phyloP scores from a whole-genome alignment of 2,113 vertebrate genomes.

The Marmota flaviventris region DNA sequence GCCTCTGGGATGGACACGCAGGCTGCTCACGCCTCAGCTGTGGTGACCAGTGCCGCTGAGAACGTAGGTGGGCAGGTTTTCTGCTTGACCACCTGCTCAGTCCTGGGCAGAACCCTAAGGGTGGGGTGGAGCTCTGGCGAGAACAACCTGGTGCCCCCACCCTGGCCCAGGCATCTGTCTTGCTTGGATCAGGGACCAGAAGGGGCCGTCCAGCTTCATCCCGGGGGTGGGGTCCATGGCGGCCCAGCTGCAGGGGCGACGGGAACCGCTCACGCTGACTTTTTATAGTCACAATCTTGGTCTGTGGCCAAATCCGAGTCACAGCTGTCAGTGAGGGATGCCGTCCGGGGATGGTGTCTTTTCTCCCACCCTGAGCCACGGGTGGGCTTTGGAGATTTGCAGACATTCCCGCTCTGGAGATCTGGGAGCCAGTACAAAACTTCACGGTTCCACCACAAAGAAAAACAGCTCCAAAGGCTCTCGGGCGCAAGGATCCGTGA shows the following conservation, averaged over 20 bases:
- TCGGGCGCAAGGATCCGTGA: background rate
- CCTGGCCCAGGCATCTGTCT: background rate
- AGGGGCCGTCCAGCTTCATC: background rate
- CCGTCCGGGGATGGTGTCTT: conserved; percentile 70
- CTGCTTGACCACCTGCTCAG: too few relatives aligned
- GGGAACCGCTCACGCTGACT: conserved; percentile 47
- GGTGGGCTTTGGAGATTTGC: conserved; percentile 64
- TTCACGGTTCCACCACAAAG: conserved; percentile 65
- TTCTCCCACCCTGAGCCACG: conserved; percentile 75
- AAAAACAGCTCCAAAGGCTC: conserved; percentile 2
- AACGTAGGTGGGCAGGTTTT: too few relatives aligned
- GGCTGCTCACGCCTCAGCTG: too few relatives aligned
- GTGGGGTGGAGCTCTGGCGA: too few relatives aligned
- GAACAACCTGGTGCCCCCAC: background rate
- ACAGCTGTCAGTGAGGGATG: conserved; percentile 67
- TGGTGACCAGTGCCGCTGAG: too few relatives aligned
- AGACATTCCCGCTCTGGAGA: conserved; percentile 75
- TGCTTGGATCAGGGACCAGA: background rate
- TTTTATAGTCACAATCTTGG: too few relatives aligned
- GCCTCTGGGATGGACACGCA: too few relatives aligned
- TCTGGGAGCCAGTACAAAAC: conserved; percentile 71
- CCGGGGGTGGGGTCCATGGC: background rate
- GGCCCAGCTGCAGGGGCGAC: conserved; percentile 52
- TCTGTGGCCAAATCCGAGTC: conserved; percentile 72
- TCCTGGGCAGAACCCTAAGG: too few relatives aligned